Evolutionary conservation across 2,797 vertebrate species (phyloP), one percentile per base, ranked within the genome.

Genomic region (Morus bassanus): DNA sequence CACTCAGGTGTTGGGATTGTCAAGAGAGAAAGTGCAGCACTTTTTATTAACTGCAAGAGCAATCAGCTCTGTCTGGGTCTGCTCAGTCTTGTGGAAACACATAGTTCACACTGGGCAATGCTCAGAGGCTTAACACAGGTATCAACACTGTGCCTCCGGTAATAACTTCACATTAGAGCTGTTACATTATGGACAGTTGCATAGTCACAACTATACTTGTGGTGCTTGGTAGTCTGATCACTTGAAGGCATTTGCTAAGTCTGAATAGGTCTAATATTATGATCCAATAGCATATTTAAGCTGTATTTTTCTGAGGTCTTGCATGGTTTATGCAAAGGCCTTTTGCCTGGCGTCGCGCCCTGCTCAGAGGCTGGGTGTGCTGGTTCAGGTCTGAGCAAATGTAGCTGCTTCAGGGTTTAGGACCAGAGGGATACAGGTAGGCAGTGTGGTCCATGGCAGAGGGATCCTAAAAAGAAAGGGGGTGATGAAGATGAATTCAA

Each of bases 11-110:
- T 97, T 92, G 89, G 94, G 96, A 92, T 97, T 97, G 96, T 97
- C 94, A 96, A 25, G 95, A 96, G 93, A 96, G 95, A 97, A 95
- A 97, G 95, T 85, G 87, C 92, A 94, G 92, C 14, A 65, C 94
- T 95, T 96, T 97, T 96, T 97, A 97, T 97, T 97, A 96, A 97
- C 95, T 95, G 95, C 96, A 96, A 92, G 94, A 97, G 96, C 96
- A 96, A 95, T 97, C 96, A 97, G 96, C 95, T 96, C 96, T 93
- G 93, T 79, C 95, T 96, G 93, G 93, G 96, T 94, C 95, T 97
- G 96, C 95, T 97, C 96, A 96, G 93, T 96, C 96, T 97, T 96
- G 93, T 97, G 96, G 95, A 97, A 97, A 96, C 91, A 91, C 85
- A 96, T 94, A 97, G 96, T 97, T 97, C 96, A 96, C 95, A 91